Conservation (phyloP, 1,140 invertebrate genomes). For the Drosophila bifasciata region DNA sequence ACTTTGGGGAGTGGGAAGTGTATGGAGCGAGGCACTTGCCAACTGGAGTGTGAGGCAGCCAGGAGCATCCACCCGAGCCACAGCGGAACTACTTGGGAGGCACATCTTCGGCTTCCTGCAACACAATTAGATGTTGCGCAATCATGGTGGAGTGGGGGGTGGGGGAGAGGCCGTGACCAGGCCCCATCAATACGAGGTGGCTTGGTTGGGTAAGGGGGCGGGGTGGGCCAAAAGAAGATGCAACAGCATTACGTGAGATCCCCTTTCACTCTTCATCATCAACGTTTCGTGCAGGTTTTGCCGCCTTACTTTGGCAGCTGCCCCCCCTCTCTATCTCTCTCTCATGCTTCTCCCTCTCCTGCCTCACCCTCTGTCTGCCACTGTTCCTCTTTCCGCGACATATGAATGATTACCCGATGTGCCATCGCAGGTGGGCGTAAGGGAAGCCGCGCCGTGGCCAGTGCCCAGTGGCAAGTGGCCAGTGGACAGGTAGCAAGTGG, state of each 20-base stretch:
- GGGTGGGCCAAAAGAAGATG: constrained; percentile 61
- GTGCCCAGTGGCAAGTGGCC: not conserved
- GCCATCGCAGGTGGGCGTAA: constrained; percentile 30
- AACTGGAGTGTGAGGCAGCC: not conserved
- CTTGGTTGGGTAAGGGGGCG: constrained; percentile 7
- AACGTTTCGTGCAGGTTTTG: constrained; percentile 7
- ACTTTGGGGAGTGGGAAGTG: not conserved
- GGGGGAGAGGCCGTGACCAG: constrained; percentile 47
- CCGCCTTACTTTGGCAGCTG: constrained; percentile 22
- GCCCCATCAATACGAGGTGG: constrained; percentile 52
- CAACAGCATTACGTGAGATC: constrained; percentile 68
- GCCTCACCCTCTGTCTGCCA: no score
- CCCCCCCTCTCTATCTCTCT: no score
- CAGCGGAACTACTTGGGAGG: constrained; percentile 56
- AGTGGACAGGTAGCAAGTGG: constrained; percentile 1
- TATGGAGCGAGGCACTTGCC: no score
- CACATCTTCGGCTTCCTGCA: constrained; percentile 67
- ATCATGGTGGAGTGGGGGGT: no score
- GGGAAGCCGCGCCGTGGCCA: constrained; percentile 15
- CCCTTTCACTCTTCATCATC: constrained; percentile 49
- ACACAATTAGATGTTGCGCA: constrained; percentile 72
- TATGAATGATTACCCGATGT: constrained; percentile 25
- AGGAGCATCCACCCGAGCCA: not conserved
- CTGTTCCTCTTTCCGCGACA: not conserved
- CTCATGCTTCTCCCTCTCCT: not conserved